phyloP scores from a whole-genome alignment of 2,888 invertebrate species.

The Colostygia pectinataria region DNA sequence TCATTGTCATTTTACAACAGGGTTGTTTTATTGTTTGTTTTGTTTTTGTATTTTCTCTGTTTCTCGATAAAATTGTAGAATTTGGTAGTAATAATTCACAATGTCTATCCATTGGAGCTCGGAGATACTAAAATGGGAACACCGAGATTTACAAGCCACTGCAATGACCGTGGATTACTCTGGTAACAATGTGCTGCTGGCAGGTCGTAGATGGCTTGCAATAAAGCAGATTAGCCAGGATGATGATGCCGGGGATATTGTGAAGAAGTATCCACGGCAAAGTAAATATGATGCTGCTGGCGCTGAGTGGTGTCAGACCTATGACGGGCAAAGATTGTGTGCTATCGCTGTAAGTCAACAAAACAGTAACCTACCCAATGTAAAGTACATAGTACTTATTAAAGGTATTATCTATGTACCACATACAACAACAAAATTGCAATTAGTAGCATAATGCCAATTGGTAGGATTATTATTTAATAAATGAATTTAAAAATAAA shows the following conservation, averaged over 20 bases:
- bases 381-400: no score
- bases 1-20: no score
- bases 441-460: no score
- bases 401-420: no score
- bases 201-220: slow-evolving; percentile 91
- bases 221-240: slow-evolving; percentile 88
- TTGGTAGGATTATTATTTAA: no score
- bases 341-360: slow-evolving; percentile 89
- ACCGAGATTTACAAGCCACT: slow-evolving; percentile 94
- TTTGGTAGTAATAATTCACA: slow-evolving; percentile 1
- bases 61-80: background rate
- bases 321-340: slow-evolving; percentile 89
- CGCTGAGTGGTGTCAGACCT: slow-evolving; percentile 95
- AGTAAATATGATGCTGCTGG: slow-evolving; percentile 97
- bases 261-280: slow-evolving; percentile 91
- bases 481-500: no score
- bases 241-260: slow-evolving; percentile 85
- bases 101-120: slow-evolving; percentile 81
- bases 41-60: background rate
- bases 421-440: no score
- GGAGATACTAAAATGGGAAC: slow-evolving; percentile 85
- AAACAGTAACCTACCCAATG: background rate
- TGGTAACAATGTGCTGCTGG: slow-evolving; percentile 92
- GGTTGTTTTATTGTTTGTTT: background rate
- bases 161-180: slow-evolving; percentile 96